Percentiles rank a stretch among this genome's conserved stretches.
phyloP scores from a whole-genome alignment of 1,140 invertebrate species.

The Leucophenga varia region DNA sequence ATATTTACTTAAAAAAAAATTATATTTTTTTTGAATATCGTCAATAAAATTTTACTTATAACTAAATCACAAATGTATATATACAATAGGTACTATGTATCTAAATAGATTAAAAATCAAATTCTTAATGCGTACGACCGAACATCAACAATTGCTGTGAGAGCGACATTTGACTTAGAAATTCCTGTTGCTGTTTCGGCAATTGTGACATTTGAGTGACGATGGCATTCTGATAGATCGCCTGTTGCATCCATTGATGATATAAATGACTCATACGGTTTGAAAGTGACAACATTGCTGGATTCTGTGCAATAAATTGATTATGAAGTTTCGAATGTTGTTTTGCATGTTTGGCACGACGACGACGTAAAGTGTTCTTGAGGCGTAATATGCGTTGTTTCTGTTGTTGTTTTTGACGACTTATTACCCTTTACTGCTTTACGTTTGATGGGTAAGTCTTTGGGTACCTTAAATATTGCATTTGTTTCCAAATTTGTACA shows the following conservation, averaged over 20 bases:
- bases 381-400: constrained; percentile 34
- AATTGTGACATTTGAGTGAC: constrained; percentile 6
- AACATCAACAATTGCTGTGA: no score
- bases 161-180: not conserved
- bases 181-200: constrained; percentile 33
- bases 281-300: constrained; percentile 34
- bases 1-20: no score
- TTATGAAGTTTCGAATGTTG: constrained; percentile 25
- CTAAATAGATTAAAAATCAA: no score
- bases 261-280: constrained; percentile 32
- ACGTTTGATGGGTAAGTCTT: constrained; percentile 15
- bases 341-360: constrained; percentile 30
- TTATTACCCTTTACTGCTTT: no score
- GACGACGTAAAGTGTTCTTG: constrained; percentile 32
- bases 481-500: not conserved
- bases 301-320: constrained; percentile 20
- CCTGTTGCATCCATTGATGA: constrained; percentile 34
- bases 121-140: no score
- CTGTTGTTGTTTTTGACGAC: no score
- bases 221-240: constrained; percentile 27
- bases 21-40: no score
- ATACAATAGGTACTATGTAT: no score
- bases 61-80: no score
- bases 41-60: no score
- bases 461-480: constrained; percentile 38